Evolutionary conservation across 2,113 vertebrate genomes (phyloP), one percentile per base, ranked within the genome.

Genomic region (Salminus brasiliensis): DNA sequence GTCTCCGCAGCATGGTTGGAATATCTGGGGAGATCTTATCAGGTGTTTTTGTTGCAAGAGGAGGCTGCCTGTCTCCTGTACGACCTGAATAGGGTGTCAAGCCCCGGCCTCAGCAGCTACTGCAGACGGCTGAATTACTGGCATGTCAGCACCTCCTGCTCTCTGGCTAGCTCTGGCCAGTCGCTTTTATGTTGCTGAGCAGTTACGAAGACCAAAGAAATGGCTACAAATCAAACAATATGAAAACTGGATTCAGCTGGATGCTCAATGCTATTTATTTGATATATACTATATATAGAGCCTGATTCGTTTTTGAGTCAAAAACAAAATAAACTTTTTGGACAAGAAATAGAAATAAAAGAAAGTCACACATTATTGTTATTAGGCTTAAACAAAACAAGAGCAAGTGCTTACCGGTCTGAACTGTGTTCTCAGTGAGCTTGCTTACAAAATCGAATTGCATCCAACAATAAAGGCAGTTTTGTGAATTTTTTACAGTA

Each of bases 11-110:
- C 89, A 89, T 92, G 92, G 92, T 87, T 93, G 87, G 79, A 88
- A 91, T 93, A 91, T 92, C 90, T 91, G 87, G 88, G 84, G 85
- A 90, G 91, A 92, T 93, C 90, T 90, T 91, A 93, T 92, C 87
- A 85, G 83, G 86, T 75, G 90, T 80, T 83, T 83, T 85, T 76
- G 89, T 86, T 69, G 87, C 87, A 81, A 32, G 87, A 92, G 89
- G 82, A 89, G 87, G 76, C 77, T 79, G 49, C 29, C 63, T 82
- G 82, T 91, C 89, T 92, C 85, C 84, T 85, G 88, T 87, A 84
- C 77, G 70, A 78, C 45, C 79, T 88, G 76, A 72, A 59, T 55
- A 45, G 78, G 76, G 78, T 52, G 72, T 49, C 78, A 66, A 83
- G 83, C 34, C 23, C 27, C 43, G 29, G 60, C 30, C 45, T 71